phyloP scores from a whole-genome alignment of 1,140 invertebrate genomes.

The Wiebesia pumilae region DNA sequence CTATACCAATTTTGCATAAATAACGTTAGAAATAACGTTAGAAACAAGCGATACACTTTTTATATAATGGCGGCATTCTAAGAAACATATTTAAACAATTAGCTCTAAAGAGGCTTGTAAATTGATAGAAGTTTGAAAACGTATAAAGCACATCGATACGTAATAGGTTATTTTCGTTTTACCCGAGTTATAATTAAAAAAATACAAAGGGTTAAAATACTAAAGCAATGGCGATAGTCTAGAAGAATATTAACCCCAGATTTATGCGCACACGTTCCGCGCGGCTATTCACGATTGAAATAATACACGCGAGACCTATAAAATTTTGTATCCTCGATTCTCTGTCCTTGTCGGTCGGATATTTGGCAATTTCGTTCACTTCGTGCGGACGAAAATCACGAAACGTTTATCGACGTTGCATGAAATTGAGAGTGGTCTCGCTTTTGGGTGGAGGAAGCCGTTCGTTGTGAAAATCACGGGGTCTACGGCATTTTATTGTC shows the following conservation, averaged over 20 bases:
- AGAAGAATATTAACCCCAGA: slow-evolving; percentile 9
- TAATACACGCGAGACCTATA: slow-evolving; percentile 45
- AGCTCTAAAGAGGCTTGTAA: too few species aligned
- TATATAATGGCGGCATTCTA: too few species aligned
- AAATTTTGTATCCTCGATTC: slow-evolving; percentile 8
- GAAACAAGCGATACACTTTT: too few species aligned
- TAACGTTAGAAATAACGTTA: too few species aligned
- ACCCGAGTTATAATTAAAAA: too few species aligned
- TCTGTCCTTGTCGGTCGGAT: neutral
- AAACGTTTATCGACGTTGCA: slow-evolving; percentile 48
- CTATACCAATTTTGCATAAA: too few species aligned
- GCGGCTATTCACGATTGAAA: slow-evolving; percentile 29
- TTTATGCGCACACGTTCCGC: slow-evolving; percentile 10
- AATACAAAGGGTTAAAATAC: neutral
- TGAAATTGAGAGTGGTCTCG: slow-evolving; percentile 37
- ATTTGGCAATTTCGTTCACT: slow-evolving; percentile 27
- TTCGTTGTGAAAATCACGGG: slow-evolving; percentile 40
- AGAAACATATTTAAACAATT: too few species aligned
- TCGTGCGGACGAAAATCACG: slow-evolving; percentile 44
- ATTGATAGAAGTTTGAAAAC: too few species aligned
- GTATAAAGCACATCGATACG: too few species aligned
- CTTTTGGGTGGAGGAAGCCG: slow-evolving; percentile 14
- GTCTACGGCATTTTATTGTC: slow-evolving; percentile 37
- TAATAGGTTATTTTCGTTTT: too few species aligned
- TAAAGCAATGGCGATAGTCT: neutral